Conservation (phyloP, 2,113 vertebrate species). For the Mastomys natalensis region DNA sequence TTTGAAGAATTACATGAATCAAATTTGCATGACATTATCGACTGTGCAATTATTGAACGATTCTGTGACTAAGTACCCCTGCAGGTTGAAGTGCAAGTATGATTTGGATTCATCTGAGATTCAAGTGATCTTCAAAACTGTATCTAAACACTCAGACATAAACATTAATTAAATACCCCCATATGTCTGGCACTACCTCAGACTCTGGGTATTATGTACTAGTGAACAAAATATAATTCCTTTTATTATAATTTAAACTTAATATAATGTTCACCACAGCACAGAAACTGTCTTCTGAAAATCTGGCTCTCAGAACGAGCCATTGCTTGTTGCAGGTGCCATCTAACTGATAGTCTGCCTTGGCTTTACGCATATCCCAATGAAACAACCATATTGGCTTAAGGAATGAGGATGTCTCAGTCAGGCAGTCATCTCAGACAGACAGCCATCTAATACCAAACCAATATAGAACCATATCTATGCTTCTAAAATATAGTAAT, state of each 20-base stretch:
- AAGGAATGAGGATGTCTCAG: not conserved
- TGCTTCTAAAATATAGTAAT: not conserved
- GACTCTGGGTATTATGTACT: not conserved
- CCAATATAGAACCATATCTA: not conserved
- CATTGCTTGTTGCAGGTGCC: not conserved
- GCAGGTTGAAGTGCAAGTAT: not conserved
- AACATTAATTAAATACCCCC: not conserved
- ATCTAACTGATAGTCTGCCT: not conserved
- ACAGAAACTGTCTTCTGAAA: slow-evolving; percentile 39
- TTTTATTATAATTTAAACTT: slow-evolving; percentile 12
- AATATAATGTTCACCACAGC: not conserved
- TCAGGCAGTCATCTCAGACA: not conserved
- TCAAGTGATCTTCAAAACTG: slow-evolving; percentile 36
- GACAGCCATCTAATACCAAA: not conserved
- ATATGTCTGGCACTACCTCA: not conserved
- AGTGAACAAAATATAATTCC: not conserved
- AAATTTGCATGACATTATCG: slow-evolving; percentile 14
- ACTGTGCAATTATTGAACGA: slow-evolving; percentile 7
- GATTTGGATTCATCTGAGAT: not conserved
- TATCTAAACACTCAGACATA: not conserved
- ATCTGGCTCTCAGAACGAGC: not conserved
- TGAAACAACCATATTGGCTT: not conserved
- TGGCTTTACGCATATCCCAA: not conserved
- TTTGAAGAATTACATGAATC: slow-evolving; percentile 38
- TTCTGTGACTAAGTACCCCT: not conserved